These are phyloP conservation scores for Zeus faber DNA, from an alignment of 2,113 vertebrate genomes.

Conservation along the genomic window DNA sequence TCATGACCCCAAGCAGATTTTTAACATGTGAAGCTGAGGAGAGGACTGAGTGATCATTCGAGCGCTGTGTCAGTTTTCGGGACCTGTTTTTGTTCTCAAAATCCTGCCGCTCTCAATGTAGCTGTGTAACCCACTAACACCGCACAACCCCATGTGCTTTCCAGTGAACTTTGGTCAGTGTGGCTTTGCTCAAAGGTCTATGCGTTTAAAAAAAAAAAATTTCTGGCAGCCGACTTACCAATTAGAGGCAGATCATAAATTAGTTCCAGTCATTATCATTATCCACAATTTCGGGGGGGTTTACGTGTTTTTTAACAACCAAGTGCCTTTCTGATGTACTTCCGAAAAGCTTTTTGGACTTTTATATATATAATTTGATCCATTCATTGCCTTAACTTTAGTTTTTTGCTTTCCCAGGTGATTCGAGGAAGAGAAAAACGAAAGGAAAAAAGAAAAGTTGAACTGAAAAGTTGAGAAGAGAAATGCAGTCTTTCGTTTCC, in stretches of 20 bases:
- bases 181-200: too few relatives aligned
- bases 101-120: constrained; percentile 45
- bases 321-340: too few relatives aligned
- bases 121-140: constrained; percentile 40
- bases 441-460: constrained; percentile 70
- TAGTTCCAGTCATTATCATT: too few relatives aligned
- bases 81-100: constrained; percentile 44
- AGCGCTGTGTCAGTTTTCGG: constrained; percentile 49
- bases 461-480: too few relatives aligned
- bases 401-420: constrained; percentile 59
- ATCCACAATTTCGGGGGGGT: too few relatives aligned
- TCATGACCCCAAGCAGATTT: constrained; percentile 18
- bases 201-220: too few relatives aligned
- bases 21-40: constrained; percentile 39
- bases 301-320: too few relatives aligned
- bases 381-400: constrained; percentile 39
- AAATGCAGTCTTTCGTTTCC: too few relatives aligned
- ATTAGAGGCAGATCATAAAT: too few relatives aligned
- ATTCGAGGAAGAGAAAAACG: constrained; percentile 62
- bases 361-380: background rate
- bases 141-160: constrained; percentile 29
- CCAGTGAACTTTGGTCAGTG: too few relatives aligned
- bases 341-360: too few relatives aligned
- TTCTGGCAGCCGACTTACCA: too few relatives aligned
- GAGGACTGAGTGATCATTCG: constrained; percentile 40